Evolutionary conservation across 2,888 invertebrate genomes (phyloP), one percentile per base, ranked within the genome.

Genomic region (Aphidius colemani): DNA sequence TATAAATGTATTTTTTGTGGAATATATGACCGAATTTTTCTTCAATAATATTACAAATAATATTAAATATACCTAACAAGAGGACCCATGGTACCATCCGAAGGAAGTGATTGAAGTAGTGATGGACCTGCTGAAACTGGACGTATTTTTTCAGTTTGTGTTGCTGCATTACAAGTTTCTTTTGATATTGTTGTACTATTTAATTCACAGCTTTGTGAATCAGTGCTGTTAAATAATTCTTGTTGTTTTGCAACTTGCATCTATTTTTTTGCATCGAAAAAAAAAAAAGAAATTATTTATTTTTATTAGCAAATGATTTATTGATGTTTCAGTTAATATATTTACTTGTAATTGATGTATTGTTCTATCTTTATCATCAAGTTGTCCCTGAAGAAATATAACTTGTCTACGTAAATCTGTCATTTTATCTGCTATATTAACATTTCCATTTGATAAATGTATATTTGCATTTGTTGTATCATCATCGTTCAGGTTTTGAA

Each of bases 131-230:
- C 85, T 56, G 87, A 87, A 68, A 86, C 82, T 70, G 87, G 87
- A 74, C 88, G 85, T 75, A 94, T 93, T 88, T 93, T 87, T 81
- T 94, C 94, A 43, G 94, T 94, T 85, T 94, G 94, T 75, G 94
- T 94, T 76, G 94, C 91, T 72, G 90, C 91, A 82, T 92, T 93
- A 80, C 89, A 89, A 72, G 87, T 89, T 78, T 89, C 88, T 77
- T 85, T 85, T 30, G 4, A 18, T 65, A 78, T 81, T 67, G 83
- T 78, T 71, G 75, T 67, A 53, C 77, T 78, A 51, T 81, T 82
- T 13, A 82, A 80, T 58, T 82, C 80, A 63, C 71, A 73, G 55
- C 68, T 74, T 64, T 74, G 74, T 43, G 70, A 68, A 63, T 78
- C 77, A 18, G 70, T 64, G 59, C 72, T 72, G 61, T 72, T 78